phyloP scores from a whole-genome alignment of 2,797 vertebrate genomes.

The Enoplosus armatus region DNA sequence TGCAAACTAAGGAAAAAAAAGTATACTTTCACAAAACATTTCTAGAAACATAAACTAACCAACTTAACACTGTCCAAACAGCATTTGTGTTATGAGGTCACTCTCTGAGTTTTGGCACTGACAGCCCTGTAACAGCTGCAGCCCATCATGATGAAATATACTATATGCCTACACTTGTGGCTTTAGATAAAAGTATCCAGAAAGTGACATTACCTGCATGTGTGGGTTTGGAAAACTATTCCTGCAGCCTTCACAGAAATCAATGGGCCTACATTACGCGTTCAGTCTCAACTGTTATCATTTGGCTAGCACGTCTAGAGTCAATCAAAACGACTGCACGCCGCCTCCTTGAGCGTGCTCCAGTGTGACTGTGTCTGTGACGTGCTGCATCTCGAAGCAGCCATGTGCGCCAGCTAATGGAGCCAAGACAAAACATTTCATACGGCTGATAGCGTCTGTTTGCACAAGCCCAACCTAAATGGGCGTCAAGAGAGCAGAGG shows the following conservation, averaged over 20 bases:
- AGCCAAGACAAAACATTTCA: constrained; percentile 73
- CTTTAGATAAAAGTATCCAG: background rate
- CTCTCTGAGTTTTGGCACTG: background rate
- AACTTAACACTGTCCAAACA: too few species aligned
- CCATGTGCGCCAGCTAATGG: constrained; percentile 69
- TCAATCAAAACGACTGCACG: background rate
- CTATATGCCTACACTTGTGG: background rate
- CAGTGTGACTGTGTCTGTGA: constrained; percentile 48
- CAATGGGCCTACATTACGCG: background rate
- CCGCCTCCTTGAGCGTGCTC: constrained; percentile 17
- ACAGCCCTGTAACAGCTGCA: constrained; percentile 26
- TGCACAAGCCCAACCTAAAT: constrained; percentile 64
- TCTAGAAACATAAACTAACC: background rate
- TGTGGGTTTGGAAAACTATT: background rate
- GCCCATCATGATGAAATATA: background rate
- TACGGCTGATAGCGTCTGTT: constrained; percentile 72
- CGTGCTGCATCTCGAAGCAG: constrained; percentile 42
- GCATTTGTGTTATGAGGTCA: too few species aligned
- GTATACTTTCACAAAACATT: background rate
- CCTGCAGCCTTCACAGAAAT: background rate
- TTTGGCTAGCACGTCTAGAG: constrained; percentile 5
- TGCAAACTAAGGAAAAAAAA: background rate
- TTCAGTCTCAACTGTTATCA: constrained; percentile 13
- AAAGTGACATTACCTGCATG: background rate
- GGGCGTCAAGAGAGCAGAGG: constrained; percentile 48